These are phyloP conservation scores for Notocelia uddmanniana DNA, from an alignment of 2,888 invertebrate species.

Conservation along the genomic window DNA sequence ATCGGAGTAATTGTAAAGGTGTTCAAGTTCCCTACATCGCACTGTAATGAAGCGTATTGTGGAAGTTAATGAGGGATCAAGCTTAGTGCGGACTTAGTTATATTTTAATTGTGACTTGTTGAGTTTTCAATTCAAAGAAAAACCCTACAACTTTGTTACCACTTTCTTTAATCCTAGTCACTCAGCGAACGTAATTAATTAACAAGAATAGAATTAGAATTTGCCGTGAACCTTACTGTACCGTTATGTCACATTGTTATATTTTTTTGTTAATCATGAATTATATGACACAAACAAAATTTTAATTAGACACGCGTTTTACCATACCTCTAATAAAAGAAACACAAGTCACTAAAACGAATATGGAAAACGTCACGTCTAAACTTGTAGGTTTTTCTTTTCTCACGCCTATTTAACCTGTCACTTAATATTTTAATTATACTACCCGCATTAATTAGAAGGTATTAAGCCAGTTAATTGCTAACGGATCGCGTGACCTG, in stretches of 20 bases:
- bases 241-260: neutral
- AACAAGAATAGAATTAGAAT: neutral
- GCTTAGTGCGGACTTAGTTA: neutral
- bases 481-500: conserved; percentile 41
- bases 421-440: conserved; percentile 37
- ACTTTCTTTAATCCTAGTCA: neutral
- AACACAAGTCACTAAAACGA: neutral
- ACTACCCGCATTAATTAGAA: conserved; percentile 39
- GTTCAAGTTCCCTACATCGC: neutral
- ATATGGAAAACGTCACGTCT: neutral
- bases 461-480: conserved; percentile 37
- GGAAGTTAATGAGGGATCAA: neutral
- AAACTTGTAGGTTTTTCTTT: conserved; percentile 20
- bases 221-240: too few species aligned
- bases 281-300: neutral
- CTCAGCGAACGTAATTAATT: neutral
- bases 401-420: conserved; percentile 36
- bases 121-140: conserved; percentile 2
- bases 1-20: conserved; percentile 6
- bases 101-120: conserved; percentile 1
- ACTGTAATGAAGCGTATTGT: conserved; percentile 6
- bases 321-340: neutral
- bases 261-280: neutral
- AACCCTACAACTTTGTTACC: conserved; percentile 3
- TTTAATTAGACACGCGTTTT: neutral